Conservation (phyloP, 2,113 vertebrate species). For the Ptilonorhynchus violaceus region DNA sequence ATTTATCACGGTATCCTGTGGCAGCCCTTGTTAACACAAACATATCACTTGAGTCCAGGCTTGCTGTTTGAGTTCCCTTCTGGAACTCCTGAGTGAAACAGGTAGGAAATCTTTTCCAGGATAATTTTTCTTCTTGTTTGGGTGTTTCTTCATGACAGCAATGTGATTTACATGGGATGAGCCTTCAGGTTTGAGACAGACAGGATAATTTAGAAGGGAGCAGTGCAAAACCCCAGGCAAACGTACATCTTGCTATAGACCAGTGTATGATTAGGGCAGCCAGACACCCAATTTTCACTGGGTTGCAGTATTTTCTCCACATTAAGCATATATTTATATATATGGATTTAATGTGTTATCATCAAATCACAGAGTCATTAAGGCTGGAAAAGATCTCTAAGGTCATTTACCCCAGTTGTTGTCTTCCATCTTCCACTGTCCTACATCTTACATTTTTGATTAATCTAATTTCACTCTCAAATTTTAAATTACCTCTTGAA, state of each 20-base stretch:
- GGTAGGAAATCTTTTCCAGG: background rate
- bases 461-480: background rate
- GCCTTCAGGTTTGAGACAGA: background rate
- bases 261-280: background rate
- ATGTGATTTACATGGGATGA: background rate
- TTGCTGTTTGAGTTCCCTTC: background rate
- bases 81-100: background rate
- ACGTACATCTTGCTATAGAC: background rate
- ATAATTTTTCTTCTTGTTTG: background rate
- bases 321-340: fast-evolving
- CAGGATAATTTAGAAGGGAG: background rate
- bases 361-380: background rate
- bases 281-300: background rate
- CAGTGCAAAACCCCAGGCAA: background rate
- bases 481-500: background rate
- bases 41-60: background rate
- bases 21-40: background rate
- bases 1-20: background rate
- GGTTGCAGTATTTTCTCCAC: background rate
- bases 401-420: fast-evolving
- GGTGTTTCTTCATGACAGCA: background rate
- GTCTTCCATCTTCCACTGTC: background rate
- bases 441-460: background rate
- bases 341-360: background rate
- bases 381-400: background rate